phyloP scores from a whole-genome alignment of 2,797 vertebrate genomes.

The Acrossocheilus fasciatus region DNA sequence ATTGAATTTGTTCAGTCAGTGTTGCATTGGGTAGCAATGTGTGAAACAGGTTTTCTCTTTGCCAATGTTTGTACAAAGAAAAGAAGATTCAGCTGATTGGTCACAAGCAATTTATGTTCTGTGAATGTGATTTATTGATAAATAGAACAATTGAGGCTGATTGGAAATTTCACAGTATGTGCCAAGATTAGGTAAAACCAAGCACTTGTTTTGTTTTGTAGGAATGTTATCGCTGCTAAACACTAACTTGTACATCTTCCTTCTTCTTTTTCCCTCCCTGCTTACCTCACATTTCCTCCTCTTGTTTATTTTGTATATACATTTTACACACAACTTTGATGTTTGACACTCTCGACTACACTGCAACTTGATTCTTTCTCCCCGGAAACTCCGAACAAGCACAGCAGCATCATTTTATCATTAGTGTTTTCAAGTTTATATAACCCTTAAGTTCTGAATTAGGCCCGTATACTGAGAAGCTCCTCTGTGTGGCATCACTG shows the following conservation, averaged over 20 bases:
- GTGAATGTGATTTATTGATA: slow-evolving; percentile 57
- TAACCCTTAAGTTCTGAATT: slow-evolving; percentile 38
- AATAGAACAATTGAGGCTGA: slow-evolving; percentile 49
- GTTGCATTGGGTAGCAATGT: slow-evolving; percentile 69
- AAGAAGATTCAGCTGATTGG: slow-evolving; percentile 58
- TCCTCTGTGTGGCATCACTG: slow-evolving; percentile 63
- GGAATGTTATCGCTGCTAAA: slow-evolving; percentile 73
- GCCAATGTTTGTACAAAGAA: slow-evolving; percentile 57
- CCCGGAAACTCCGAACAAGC: slow-evolving; percentile 52
- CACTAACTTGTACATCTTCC: slow-evolving; percentile 69
- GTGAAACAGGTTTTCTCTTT: slow-evolving; percentile 54
- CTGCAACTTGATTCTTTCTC: slow-evolving; percentile 18
- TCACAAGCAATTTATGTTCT: slow-evolving; percentile 62
- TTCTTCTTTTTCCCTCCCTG: slow-evolving; percentile 56
- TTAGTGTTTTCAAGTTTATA: slow-evolving; percentile 54
- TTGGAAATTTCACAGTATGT: slow-evolving; percentile 65
- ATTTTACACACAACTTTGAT: slow-evolving; percentile 61
- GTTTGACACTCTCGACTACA: slow-evolving; percentile 44
- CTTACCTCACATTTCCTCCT: slow-evolving; percentile 57
- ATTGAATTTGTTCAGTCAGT: slow-evolving; percentile 70
- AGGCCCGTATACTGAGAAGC: slow-evolving; percentile 51
- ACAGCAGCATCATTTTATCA: slow-evolving; percentile 54
- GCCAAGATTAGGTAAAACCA: slow-evolving; percentile 70
- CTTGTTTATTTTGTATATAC: slow-evolving; percentile 65
- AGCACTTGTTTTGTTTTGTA: slow-evolving; percentile 73